A percentile compares a stretch with the other conserved stretches of the same genome.
phyloP scores from a whole-genome alignment of 2,888 invertebrate species.

The Actias luna region DNA sequence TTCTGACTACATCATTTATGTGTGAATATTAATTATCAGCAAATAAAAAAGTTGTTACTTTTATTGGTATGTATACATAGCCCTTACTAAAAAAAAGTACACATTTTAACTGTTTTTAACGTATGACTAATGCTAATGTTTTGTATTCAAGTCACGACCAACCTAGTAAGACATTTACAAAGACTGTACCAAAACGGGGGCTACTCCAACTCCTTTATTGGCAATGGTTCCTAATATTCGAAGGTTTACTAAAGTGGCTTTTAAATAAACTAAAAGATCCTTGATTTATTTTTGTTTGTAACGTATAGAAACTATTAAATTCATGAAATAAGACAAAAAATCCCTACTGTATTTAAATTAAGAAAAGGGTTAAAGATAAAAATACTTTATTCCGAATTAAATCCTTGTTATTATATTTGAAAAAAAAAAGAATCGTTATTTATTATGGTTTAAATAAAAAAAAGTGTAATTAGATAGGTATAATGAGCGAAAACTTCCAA shows the following conservation, averaged over 20 bases:
- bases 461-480: too few species aligned
- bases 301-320: constrained; percentile 3
- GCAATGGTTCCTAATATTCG: background rate
- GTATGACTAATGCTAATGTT: constrained; percentile 14
- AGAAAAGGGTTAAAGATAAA: background rate
- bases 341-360: background rate
- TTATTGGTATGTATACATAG: background rate
- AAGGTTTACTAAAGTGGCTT: background rate
- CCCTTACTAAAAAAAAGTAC: constrained; percentile 3
- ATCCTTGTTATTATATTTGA: too few species aligned
- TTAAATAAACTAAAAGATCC: constrained; percentile 2
- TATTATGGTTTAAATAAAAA: too few species aligned
- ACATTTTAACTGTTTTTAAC: constrained; percentile 8
- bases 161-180: constrained; percentile 17
- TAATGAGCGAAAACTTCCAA: too few species aligned
- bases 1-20: too few species aligned
- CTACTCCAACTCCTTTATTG: background rate
- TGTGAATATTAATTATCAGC: too few species aligned
- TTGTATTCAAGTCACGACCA: constrained; percentile 17
- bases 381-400: background rate
- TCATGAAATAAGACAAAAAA: too few species aligned
- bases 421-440: too few species aligned
- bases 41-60: background rate
- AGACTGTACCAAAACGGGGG: background rate
- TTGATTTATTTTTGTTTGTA: background rate